A percentile compares a stretch with the other conserved stretches of the same genome.
Evolutionary conservation across 2,888 invertebrate species (phyloP).

Genomic region (Elegia similella): DNA sequence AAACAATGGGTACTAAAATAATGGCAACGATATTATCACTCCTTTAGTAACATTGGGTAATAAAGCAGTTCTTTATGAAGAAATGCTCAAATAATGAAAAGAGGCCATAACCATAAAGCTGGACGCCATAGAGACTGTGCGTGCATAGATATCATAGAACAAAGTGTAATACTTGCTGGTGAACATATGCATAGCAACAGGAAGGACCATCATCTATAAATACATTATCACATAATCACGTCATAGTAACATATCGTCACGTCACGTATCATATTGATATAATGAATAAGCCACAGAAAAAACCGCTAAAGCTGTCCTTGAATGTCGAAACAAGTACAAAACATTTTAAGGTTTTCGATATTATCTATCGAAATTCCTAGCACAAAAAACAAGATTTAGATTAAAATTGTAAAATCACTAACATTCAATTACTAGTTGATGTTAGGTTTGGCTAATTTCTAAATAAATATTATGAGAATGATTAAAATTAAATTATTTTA

Average conservation of each 20-base stretch:
- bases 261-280: background rate
- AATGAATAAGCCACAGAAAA: background rate
- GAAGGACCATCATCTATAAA: background rate
- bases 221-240: constrained; percentile 3
- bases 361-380: constrained; percentile 16
- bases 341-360: constrained; percentile 1
- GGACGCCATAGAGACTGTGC: too few species aligned
- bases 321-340: background rate
- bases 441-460: background rate
- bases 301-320: background rate
- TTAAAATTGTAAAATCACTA: background rate
- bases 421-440: background rate
- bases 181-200: background rate
- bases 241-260: background rate
- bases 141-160: too few species aligned
- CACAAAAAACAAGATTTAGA: background rate
- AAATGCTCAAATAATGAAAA: too few species aligned
- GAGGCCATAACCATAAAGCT: too few species aligned
- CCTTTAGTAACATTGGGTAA: too few species aligned
- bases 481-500: background rate
- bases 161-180: background rate
- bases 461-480: background rate
- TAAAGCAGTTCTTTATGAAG: too few species aligned
- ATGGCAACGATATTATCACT: too few species aligned
- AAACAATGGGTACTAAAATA: too few species aligned